Conservation (phyloP, 2,888 invertebrate genomes). For the Thera britannica region DNA sequence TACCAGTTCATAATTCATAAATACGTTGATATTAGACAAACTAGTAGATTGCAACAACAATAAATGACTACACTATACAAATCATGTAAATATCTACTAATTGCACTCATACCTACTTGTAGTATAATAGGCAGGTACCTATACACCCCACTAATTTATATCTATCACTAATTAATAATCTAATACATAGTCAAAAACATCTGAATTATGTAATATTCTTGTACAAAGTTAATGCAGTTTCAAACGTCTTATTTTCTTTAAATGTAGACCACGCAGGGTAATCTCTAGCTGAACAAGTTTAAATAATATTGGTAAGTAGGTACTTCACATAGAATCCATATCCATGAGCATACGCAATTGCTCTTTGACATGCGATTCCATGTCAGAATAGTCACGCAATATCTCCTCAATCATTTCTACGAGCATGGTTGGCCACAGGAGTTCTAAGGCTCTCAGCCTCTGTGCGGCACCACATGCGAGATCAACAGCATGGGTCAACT, state of each 20-base stretch:
- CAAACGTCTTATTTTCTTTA: no score
- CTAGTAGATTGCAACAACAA: background rate
- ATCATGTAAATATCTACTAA: background rate
- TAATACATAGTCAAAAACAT: conserved; percentile 12
- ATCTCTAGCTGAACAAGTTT: no score
- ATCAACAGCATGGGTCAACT: conserved; percentile 88
- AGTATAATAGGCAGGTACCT: background rate
- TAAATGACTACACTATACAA: background rate
- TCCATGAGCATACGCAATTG: conserved; percentile 84
- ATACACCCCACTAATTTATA: background rate
- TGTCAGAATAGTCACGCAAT: conserved; percentile 91
- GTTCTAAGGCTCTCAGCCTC: conserved; percentile 89
- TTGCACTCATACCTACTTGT: background rate
- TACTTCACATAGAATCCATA: conserved; percentile 64
- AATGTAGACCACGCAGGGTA: no score
- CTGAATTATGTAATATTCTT: no score
- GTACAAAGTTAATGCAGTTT: no score
- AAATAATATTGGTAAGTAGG: no score
- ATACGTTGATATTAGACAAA: no score
- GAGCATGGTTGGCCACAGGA: conserved; percentile 91
- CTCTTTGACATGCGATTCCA: conserved; percentile 91
- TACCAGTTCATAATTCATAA: no score
- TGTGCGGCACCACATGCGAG: conserved; percentile 91
- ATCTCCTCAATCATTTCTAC: conserved; percentile 91
- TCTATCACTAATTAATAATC: background rate